Evolutionary conservation across 2,113 vertebrate species (phyloP).

Genomic region (Pachycephala philippinensis): DNA sequence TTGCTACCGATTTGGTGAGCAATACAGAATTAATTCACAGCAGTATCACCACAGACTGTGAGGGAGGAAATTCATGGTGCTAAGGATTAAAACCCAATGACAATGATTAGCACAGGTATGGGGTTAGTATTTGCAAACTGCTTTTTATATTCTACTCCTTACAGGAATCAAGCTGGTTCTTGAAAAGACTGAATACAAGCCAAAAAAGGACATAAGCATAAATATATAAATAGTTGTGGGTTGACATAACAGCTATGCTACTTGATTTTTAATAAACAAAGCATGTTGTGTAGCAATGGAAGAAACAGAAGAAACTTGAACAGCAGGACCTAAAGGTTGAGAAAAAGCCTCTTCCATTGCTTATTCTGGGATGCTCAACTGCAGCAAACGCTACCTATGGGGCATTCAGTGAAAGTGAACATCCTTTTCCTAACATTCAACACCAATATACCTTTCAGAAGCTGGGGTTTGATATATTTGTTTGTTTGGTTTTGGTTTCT

Average conservation of each 20-base stretch:
- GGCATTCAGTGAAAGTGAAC: neutral
- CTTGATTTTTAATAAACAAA: neutral
- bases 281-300: neutral
- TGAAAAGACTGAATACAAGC: neutral
- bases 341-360: neutral
- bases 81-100: neutral
- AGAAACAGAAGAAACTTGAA: neutral
- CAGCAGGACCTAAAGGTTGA: neutral
- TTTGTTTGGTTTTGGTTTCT: too few relatives aligned
- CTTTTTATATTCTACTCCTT: neutral
- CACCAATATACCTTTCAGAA: neutral
- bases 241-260: neutral
- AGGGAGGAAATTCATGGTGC: neutral
- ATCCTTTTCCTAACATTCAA: neutral
- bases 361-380: neutral
- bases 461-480: neutral
- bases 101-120: neutral
- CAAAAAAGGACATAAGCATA: neutral
- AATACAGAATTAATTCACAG: neutral
- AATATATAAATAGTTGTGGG: neutral
- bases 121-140: neutral
- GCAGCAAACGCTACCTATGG: neutral
- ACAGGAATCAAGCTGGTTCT: neutral
- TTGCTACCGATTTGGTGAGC: neutral
- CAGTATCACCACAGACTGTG: neutral